Base-by-base conservation (phyloP, 2,113 vertebrate species). In the Zosterops japonicus region DNA sequence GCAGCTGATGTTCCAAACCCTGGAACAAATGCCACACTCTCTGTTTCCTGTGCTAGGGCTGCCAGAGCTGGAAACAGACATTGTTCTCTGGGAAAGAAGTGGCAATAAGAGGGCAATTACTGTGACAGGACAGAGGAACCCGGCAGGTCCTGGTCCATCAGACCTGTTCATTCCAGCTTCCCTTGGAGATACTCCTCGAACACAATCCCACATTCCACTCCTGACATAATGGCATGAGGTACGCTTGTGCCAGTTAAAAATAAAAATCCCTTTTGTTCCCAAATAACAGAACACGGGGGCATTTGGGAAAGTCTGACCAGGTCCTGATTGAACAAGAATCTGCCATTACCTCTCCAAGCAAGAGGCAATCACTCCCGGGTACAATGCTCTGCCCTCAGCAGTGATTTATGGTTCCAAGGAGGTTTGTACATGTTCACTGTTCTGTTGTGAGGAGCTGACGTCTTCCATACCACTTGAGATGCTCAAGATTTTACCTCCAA, bases 241-340 rank as follows among this genome's bases (percentile, higher is more conserved):
- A 46, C 33, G 1, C 35, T 81, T 6, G 69, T 72, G 61, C 76
- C 41, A 61, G 71, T 61, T 74, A 83, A 87, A 91, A 92, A 83
- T 93, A 78, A 92, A 93, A 95, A 82, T 92, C 83, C 28, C 83
- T 82, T 96, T 97, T 96, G 92, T 96, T 96, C 88, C 79, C 69
- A n/a, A 87, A 89, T 53, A 39, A 25, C 19, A 1, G 61, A 78
- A 79, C 44, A 33, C 0, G 0, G 28, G 76, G 76, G 72, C 69
- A 49, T 29, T 93, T 39, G 83, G 86, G 80, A 55, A 83, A 60
- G 72, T 71, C 93, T 93, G 95, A 89, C 76, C 46, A 2, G 50
- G 92, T 71, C 92, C 90, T 93, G 96, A 94, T 24, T 29, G 64
- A 96, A 85, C 90, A 74, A 83, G 93, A 82, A 75, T 39, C 72